These are phyloP conservation scores for Ailurus styani DNA, from an alignment of 2,113 vertebrate genomes.

Conservation along the genomic window DNA sequence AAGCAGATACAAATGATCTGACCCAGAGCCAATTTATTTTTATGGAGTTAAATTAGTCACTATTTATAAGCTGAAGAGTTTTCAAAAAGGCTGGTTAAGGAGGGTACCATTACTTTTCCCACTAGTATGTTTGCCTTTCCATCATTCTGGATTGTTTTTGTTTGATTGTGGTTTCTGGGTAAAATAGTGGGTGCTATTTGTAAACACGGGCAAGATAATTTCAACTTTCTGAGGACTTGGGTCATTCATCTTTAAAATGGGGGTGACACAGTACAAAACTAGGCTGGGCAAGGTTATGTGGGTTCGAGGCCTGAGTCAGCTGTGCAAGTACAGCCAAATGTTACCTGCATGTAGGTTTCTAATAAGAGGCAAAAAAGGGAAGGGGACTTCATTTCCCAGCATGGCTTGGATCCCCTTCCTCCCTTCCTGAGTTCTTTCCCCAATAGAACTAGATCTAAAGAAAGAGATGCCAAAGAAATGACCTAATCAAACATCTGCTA, in stretches of 20 bases:
- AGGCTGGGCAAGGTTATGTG: not conserved
- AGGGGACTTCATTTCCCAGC: not conserved
- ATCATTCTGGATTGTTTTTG: conserved; percentile 10
- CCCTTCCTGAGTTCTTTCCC: not conserved
- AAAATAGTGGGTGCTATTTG: not conserved
- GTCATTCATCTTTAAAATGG: not conserved
- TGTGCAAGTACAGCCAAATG: not conserved
- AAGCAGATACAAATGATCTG: conserved; percentile 44
- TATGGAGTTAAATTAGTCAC: conserved; percentile 63
- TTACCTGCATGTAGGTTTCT: not conserved
- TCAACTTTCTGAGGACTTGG: not conserved
- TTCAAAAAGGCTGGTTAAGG: conserved; percentile 30
- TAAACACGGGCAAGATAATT: not conserved
- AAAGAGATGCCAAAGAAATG: not conserved
- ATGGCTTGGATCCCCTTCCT: not conserved
- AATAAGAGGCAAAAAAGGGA: not conserved
- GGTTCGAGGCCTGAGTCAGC: not conserved
- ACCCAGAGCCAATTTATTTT: conserved; percentile 54
- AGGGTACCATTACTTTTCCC: conserved; percentile 11
- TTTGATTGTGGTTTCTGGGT: conserved; percentile 48
- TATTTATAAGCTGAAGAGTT: conserved; percentile 61
- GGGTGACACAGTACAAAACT: not conserved
- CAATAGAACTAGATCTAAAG: not conserved
- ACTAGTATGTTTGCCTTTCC: conserved; percentile 24
- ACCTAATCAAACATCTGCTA: not conserved